Evolutionary conservation across 2,888 invertebrate genomes (phyloP).

Genomic region (Temnothorax rugatulus): DNA sequence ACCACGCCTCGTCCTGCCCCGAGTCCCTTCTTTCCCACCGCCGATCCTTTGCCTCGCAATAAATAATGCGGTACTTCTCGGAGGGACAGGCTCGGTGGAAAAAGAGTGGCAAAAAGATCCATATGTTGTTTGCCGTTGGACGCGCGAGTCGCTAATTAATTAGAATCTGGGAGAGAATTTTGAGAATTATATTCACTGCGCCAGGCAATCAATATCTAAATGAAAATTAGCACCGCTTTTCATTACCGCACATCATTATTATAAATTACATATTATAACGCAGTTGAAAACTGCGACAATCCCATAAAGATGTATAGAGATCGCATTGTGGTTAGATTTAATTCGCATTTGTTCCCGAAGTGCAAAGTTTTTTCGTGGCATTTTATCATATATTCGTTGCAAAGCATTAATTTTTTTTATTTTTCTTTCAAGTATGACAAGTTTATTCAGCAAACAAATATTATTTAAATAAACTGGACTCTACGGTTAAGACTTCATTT

Average conservation of each 20-base stretch:
- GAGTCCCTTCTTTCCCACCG: slow-evolving; percentile 57
- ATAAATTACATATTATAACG: background rate
- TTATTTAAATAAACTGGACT: background rate
- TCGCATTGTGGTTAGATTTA: background rate
- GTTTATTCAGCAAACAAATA: background rate
- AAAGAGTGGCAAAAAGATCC: slow-evolving; percentile 47
- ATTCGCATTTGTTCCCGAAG: background rate
- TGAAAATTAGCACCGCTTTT: slow-evolving; percentile 14
- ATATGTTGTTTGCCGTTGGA: slow-evolving; percentile 58
- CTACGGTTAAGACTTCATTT: too few relatives aligned
- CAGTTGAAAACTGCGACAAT: background rate
- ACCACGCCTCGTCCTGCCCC: slow-evolving; percentile 53
- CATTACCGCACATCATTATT: too few relatives aligned
- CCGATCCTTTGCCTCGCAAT: slow-evolving; percentile 74
- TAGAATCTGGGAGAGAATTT: slow-evolving; percentile 58
- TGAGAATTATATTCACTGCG: slow-evolving; percentile 60
- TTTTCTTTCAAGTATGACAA: background rate
- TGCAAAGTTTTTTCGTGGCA: background rate
- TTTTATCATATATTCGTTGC: background rate
- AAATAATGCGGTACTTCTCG: slow-evolving; percentile 74
- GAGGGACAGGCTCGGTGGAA: slow-evolving; percentile 53
- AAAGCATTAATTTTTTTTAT: background rate
- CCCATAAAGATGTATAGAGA: background rate
- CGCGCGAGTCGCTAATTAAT: slow-evolving; percentile 66
- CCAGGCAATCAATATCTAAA: slow-evolving; percentile 11